Evolutionary conservation across 2,797 vertebrate species (phyloP).

Genomic region (Oreortyx pictus): DNA sequence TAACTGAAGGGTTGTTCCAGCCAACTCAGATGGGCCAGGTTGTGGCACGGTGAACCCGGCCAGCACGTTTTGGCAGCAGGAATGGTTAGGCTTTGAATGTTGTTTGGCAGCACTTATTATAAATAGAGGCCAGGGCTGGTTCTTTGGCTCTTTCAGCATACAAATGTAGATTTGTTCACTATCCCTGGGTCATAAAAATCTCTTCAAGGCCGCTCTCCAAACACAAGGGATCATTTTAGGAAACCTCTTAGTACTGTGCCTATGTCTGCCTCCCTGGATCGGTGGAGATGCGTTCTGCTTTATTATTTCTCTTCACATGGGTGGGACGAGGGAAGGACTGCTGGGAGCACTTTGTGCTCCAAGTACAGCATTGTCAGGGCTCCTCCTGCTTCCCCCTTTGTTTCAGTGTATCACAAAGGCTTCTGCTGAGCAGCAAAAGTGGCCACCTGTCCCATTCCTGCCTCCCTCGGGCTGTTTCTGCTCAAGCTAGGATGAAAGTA

Average conservation of each 20-base stretch:
- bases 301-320: not conserved
- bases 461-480: not conserved
- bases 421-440: not conserved
- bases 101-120: not conserved
- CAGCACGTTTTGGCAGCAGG: not conserved
- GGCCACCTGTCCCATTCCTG: not conserved
- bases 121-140: not conserved
- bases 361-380: fast-evolving
- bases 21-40: not conserved
- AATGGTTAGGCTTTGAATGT: not conserved
- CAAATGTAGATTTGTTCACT: not conserved
- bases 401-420: not conserved
- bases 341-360: not conserved
- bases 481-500: not conserved
- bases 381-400: not conserved
- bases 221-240: not conserved
- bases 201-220: not conserved
- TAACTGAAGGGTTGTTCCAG: not conserved
- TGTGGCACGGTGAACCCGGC: not conserved
- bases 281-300: not conserved
- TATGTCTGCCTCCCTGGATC: not conserved
- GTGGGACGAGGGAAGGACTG: not conserved
- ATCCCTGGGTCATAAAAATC: not conserved
- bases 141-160: not conserved
- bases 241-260: not conserved